Evolutionary conservation across 2,113 vertebrate species (phyloP).

Genomic region (Dicrurus megarhynchus): DNA sequence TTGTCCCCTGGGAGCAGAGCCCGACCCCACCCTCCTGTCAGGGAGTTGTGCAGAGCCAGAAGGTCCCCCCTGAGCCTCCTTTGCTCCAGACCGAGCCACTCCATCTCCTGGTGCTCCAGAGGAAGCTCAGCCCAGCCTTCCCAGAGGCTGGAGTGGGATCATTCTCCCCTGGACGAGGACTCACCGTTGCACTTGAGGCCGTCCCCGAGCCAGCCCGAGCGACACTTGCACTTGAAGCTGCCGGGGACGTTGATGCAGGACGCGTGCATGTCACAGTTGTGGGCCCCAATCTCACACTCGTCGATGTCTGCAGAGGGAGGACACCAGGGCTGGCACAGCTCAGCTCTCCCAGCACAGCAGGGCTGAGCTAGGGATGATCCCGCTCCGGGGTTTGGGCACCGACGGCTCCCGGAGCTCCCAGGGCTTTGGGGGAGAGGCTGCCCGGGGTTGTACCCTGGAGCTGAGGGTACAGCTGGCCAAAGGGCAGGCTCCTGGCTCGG

Average conservation of each 20-base stretch:
- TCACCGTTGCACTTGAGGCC: constrained; percentile 90
- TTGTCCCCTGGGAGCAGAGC: background rate
- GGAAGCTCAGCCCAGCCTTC: background rate
- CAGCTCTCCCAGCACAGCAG: background rate
- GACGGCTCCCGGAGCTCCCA: accelerated
- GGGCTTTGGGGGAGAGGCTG: background rate
- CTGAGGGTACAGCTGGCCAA: background rate
- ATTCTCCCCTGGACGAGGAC: background rate
- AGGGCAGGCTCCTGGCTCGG: background rate
- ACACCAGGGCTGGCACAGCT: background rate
- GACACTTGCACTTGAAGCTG: constrained; percentile 93
- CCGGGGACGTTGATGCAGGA: constrained; percentile 90
- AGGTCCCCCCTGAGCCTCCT: background rate
- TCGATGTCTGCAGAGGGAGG: constrained; percentile 82
- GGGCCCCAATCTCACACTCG: constrained; percentile 88
- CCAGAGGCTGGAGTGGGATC: background rate
- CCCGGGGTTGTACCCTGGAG: background rate
- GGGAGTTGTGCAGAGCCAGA: background rate
- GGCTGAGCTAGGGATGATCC: background rate
- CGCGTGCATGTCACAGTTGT: constrained; percentile 89
- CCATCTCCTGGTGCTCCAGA: background rate
- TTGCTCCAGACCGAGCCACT: background rate
- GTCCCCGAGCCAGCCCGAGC: constrained; percentile 87
- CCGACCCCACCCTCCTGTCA: accelerated
- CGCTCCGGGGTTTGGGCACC: accelerated